Conservation (phyloP, 1,140 invertebrate species). For the Ips nitidus region DNA sequence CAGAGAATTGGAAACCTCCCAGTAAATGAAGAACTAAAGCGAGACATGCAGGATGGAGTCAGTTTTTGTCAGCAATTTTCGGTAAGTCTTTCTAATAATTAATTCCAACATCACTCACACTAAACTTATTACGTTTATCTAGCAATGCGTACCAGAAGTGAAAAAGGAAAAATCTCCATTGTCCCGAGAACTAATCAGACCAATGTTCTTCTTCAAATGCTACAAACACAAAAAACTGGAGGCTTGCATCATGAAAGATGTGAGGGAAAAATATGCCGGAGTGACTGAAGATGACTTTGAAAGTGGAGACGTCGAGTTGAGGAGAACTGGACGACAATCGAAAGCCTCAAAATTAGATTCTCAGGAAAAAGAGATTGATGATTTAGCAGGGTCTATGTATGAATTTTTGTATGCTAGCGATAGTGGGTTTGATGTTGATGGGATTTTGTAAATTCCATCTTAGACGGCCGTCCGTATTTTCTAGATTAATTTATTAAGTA, state of each 20-base stretch:
- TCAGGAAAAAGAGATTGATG: slow-evolving; percentile 55
- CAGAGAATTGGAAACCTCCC: slow-evolving; percentile 61
- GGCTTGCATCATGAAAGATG: slow-evolving; percentile 69
- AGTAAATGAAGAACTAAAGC: slow-evolving; percentile 59
- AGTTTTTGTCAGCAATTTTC: slow-evolving; percentile 67
- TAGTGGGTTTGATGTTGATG: slow-evolving; percentile 56
- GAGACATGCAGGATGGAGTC: slow-evolving; percentile 64
- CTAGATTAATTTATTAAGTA: neutral
- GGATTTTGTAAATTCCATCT: slow-evolving; percentile 52
- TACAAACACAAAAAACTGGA: slow-evolving; percentile 71
- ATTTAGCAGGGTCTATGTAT: slow-evolving; percentile 58
- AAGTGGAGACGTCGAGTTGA: slow-evolving; percentile 57
- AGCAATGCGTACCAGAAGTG: slow-evolving; percentile 67
- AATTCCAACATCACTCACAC: neutral
- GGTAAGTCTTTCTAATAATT: slow-evolving; percentile 49
- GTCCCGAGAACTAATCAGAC: slow-evolving; percentile 62
- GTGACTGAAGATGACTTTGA: slow-evolving; percentile 59
- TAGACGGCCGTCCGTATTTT: neutral
- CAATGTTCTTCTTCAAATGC: slow-evolving; percentile 70
- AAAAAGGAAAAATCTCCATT: slow-evolving; percentile 61
- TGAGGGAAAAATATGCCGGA: slow-evolving; percentile 59
- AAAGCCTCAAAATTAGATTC: slow-evolving; percentile 44
- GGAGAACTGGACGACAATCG: slow-evolving; percentile 51
- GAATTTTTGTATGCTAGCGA: slow-evolving; percentile 59
- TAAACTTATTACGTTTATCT: slow-evolving; percentile 38